Percentiles rank a stretch among this genome's conserved stretches.
Conservation (phyloP, 2,888 invertebrate genomes). For the Leucania comma region DNA sequence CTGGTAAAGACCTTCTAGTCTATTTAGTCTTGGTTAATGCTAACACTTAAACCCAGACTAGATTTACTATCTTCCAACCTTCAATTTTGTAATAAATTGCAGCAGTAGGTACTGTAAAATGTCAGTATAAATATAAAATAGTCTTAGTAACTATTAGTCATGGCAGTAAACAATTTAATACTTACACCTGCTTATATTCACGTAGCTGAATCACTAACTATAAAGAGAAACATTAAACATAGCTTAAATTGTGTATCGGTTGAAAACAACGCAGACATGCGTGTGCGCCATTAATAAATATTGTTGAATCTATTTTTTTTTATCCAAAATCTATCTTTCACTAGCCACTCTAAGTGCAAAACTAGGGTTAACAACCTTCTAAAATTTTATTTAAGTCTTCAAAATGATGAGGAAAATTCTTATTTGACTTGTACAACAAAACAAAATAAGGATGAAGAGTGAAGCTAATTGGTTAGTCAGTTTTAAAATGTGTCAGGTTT, state of each 20-base stretch:
- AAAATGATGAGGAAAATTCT: not conserved
- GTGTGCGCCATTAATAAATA: conserved; percentile 43
- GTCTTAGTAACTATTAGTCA: conserved; percentile 29
- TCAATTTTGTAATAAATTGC: conserved; percentile 1
- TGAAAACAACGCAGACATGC: conserved; percentile 45
- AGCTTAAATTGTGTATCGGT: conserved; percentile 40
- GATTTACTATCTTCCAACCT: not conserved
- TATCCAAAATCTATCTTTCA: conserved; percentile 63
- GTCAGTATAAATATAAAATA: conserved; percentile 22
- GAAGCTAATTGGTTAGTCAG: not conserved
- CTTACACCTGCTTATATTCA: conserved; percentile 47
- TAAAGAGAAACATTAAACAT: conserved; percentile 50
- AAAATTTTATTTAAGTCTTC: not conserved
- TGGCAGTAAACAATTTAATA: conserved; percentile 31
- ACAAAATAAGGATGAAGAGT: conserved; percentile 1
- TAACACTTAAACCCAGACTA: too few species aligned
- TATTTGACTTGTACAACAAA: conserved; percentile 3
- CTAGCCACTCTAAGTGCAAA: conserved; percentile 51
- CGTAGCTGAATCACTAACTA: conserved; percentile 46
- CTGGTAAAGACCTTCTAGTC: too few species aligned
- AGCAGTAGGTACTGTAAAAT: too few species aligned
- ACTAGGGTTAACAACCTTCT: conserved; percentile 44
- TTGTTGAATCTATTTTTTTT: conserved; percentile 45
- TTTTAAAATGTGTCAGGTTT: not conserved
- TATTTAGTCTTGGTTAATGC: too few species aligned